A percentile compares a stretch with the other conserved stretches of the same genome.
Conservation (phyloP, 2,797 vertebrate species). For the Schizopygopsis pylzovi region DNA sequence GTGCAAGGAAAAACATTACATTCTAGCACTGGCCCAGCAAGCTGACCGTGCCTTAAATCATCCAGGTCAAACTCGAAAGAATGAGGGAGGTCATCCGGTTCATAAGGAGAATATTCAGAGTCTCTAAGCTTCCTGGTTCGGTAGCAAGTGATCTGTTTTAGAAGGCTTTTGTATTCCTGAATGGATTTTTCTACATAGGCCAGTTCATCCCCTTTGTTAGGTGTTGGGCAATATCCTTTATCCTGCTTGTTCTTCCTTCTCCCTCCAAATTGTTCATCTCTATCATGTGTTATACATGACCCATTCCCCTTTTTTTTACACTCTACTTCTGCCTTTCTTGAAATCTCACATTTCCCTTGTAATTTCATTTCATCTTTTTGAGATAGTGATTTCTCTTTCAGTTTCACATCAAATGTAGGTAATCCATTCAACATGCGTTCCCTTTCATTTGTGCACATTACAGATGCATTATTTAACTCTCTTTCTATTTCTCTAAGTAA, state of each 20-base stretch:
- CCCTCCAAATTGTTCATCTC: neutral
- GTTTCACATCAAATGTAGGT: conserved; percentile 15
- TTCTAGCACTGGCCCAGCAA: conserved; percentile 50
- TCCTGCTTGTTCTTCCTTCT: neutral
- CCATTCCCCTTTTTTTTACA: conserved; percentile 4
- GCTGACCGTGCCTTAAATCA: conserved; percentile 32
- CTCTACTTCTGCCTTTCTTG: conserved; percentile 20
- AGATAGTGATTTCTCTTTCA: conserved; percentile 17
- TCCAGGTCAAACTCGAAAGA: conserved; percentile 42
- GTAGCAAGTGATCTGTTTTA: conserved; percentile 91
- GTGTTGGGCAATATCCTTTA: conserved; percentile 75
- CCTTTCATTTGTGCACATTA: conserved; percentile 7
- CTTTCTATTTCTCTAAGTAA: conserved; percentile 42
- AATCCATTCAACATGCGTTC: neutral
- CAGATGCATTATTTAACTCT: conserved; percentile 18
- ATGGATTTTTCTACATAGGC: conserved; percentile 88
- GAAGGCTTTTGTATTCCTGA: conserved; percentile 86
- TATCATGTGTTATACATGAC: neutral
- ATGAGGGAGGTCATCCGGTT: conserved; percentile 65
- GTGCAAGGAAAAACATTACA: conserved; percentile 1
- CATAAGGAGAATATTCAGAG: conserved; percentile 83
- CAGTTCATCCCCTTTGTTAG: conserved; percentile 84
- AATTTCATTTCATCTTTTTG: conserved; percentile 36
- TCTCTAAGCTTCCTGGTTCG: conserved; percentile 88
- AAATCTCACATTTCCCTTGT: conserved; percentile 33